phyloP scores from a whole-genome alignment of 2,797 vertebrate genomes.

The Trematomus bernacchii region DNA sequence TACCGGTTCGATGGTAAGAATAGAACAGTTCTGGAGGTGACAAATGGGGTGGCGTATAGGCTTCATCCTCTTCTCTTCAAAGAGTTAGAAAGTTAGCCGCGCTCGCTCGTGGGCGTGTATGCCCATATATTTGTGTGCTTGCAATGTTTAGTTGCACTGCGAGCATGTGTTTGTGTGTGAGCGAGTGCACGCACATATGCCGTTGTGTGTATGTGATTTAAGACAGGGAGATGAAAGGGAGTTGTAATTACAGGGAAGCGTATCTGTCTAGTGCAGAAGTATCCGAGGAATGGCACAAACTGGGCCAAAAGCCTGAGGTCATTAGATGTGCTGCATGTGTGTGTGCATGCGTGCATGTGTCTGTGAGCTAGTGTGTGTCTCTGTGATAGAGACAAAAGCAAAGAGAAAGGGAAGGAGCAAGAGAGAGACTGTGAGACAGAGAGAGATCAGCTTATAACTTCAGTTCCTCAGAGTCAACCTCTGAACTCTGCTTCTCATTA shows the following conservation, averaged over 20 bases:
- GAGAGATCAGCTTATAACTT: constrained; percentile 74
- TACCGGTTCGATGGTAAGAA: constrained; percentile 85
- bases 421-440: constrained; percentile 53
- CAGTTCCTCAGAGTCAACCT: constrained; percentile 73
- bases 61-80: constrained; percentile 78
- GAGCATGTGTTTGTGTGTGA: constrained; percentile 38
- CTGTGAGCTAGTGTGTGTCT: constrained; percentile 29
- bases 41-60: constrained; percentile 81
- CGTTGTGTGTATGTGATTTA: constrained; percentile 74
- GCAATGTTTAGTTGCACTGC: constrained; percentile 46
- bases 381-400: constrained; percentile 32
- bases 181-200: constrained; percentile 12
- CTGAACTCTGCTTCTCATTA: constrained; percentile 73
- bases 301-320: constrained; percentile 83
- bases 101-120: constrained; percentile 56
- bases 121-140: constrained; percentile 49
- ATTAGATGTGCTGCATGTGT: constrained; percentile 76
- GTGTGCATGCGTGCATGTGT: constrained; percentile 29
- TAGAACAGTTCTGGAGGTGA: constrained; percentile 86
- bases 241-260: constrained; percentile 86
- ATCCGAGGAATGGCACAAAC: constrained; percentile 84
- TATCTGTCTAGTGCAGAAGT: constrained; percentile 85
- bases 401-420: constrained; percentile 14
- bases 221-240: constrained; percentile 84
- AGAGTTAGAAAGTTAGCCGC: constrained; percentile 78